phyloP scores from a whole-genome alignment of 2,797 vertebrate species.

The Amphiprion clarkii region DNA sequence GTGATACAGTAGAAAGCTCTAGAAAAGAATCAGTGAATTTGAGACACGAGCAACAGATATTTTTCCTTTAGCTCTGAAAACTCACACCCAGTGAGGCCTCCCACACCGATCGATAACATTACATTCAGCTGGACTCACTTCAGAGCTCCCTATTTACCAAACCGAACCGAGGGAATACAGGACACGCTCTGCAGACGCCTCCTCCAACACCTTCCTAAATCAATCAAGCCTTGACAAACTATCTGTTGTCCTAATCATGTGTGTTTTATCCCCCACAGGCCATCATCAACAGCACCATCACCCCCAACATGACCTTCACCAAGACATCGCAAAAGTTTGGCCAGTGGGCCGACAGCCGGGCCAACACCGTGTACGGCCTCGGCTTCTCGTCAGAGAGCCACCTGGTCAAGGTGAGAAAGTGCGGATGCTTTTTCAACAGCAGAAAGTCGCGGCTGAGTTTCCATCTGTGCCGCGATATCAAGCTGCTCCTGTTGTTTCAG shows the following conservation, averaged over 20 bases:
- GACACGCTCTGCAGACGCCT: too few relatives aligned
- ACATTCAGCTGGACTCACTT: conserved; percentile 33
- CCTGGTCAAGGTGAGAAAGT: conserved; percentile 91
- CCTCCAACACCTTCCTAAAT: too few relatives aligned
- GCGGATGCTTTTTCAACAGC: not conserved
- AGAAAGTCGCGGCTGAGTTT: not conserved
- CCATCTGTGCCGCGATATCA: not conserved
- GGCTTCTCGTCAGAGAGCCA: conserved; percentile 97
- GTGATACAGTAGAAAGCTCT: too few relatives aligned
- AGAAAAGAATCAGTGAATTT: too few relatives aligned
- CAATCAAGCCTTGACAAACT: not conserved
- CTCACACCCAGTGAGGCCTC: too few relatives aligned
- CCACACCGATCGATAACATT: conserved; percentile 47
- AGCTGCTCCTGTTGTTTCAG: conserved; percentile 70
- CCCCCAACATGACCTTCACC: conserved; percentile 99
- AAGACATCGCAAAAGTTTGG: conserved; percentile 99
- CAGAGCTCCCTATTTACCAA: conserved; percentile 48
- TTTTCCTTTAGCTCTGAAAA: too few relatives aligned
- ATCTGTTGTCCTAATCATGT: not conserved
- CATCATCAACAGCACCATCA: conserved; percentile 99
- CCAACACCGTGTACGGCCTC: conserved; percentile 97
- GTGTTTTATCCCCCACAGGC: conserved; percentile 83
- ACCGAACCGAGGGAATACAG: too few relatives aligned
- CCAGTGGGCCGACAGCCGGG: conserved; percentile 98
- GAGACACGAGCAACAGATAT: too few relatives aligned